Evolutionary conservation across 2,888 invertebrate genomes (phyloP), one percentile per base, ranked within the genome.

Genomic region (Synergus gifuensis): DNA sequence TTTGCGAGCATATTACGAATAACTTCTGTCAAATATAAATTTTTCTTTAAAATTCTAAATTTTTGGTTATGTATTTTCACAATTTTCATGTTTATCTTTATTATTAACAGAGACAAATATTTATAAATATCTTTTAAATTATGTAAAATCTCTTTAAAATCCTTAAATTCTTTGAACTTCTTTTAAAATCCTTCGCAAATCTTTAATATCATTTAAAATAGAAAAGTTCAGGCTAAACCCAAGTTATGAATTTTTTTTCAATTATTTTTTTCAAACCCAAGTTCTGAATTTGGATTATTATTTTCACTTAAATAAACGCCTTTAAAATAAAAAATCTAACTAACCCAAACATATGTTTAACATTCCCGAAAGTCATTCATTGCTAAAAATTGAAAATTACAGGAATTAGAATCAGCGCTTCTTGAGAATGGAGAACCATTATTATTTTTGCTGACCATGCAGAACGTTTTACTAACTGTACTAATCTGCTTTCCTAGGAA

Each of bases 401-500:
- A 60, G 22, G 22, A 60, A 22, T n/a, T n/a, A 54, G n/a, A 16
- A 54, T 54, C 16, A 54, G 54, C 54, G n/a, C 54, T n/a, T 54
- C n/a, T 54, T 8, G n/a, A 54, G 54, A 54, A 54, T 54, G 46
- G 16, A 49, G 46, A 49, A 49, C 14, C 46, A 49, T 49, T 14
- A 49, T 49, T 14, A 14, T 49, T 49, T 49, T 49, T 54, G 54
- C 54, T 54, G 54, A 54, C 54, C 54, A n/a, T n/a, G n/a, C 54
- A n/a, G 54, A 54, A 54, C n/a, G n/a, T 54, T 7, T n/a, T n/a
- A 54, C 54, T 54, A 54, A 54, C 54, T 54, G n/a, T 22, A 64
- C 40, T 49, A 73, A 73, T 54, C 2, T 36, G 12, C 22, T 73
- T 54, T 73, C n/a, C n/a, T 36, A 73, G 73, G 73, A 73, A 60